phyloP scores from a whole-genome alignment of 2,113 vertebrate genomes.

The Tachysurus fulvidraco region DNA sequence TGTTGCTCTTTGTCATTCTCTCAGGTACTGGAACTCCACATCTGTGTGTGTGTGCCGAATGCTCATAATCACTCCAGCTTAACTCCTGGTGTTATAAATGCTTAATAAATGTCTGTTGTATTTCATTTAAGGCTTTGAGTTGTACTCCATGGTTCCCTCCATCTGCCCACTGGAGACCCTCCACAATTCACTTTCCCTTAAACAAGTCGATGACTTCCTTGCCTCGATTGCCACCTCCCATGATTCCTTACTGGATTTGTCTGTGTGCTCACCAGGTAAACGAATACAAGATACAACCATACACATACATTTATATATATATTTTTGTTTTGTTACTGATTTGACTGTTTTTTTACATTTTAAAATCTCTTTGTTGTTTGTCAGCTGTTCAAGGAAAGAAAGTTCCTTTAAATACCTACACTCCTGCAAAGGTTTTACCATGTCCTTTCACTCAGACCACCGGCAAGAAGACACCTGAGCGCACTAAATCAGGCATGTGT shows the following conservation, averaged over 20 bases:
- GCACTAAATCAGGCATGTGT: conserved; percentile 56
- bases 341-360: not conserved
- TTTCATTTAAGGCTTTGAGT: conserved; percentile 75
- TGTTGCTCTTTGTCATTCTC: conserved; percentile 47
- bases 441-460: conserved; percentile 70
- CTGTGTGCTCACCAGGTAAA: conserved; percentile 66
- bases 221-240: conserved; percentile 78
- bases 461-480: conserved; percentile 65
- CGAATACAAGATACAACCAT: not conserved
- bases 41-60: conserved; percentile 32
- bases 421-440: conserved; percentile 82
- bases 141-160: conserved; percentile 92
- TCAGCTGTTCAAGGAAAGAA: conserved; percentile 74
- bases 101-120: not conserved
- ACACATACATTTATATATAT: no score
- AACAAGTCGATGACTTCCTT: conserved; percentile 91
- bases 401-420: conserved; percentile 81
- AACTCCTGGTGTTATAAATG: not conserved
- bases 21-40: conserved; percentile 34
- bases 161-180: conserved; percentile 90
- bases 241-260: conserved; percentile 69
- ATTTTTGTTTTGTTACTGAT: not conserved
- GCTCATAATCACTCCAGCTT: not conserved
- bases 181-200: conserved; percentile 87
- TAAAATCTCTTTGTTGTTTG: not conserved